A percentile compares a stretch with the other conserved stretches of the same genome.
phyloP scores from a whole-genome alignment of 2,888 invertebrate genomes.

The Microctonus aethiopoides region DNA sequence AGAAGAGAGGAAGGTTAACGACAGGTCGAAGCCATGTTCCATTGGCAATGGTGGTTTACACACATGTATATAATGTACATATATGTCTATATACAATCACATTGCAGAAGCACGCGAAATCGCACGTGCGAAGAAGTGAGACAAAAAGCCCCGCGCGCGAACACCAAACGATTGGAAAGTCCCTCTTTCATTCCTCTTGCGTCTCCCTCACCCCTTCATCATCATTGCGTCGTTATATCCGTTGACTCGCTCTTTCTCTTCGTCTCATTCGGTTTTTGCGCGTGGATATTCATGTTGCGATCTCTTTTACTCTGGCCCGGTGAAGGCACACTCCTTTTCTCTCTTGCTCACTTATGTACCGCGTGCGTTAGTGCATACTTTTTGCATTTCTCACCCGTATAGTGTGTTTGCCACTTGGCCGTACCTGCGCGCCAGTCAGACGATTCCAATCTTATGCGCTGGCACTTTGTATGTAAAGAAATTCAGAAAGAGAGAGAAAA shows the following conservation, averaged over 20 bases:
- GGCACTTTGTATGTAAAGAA: neutral
- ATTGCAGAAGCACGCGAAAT: constrained; percentile 11
- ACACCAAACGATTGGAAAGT: constrained; percentile 33
- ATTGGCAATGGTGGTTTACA: constrained; percentile 21
- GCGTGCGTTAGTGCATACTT: constrained; percentile 2
- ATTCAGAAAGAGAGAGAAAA: constrained; percentile 17
- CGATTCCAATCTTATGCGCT: constrained; percentile 19
- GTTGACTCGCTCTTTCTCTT: neutral
- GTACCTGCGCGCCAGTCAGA: constrained; percentile 9
- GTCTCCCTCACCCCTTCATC: neutral
- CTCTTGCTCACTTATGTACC: neutral
- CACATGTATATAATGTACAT: constrained; percentile 16
- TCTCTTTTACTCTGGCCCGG: neutral
- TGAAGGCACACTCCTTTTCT: neutral
- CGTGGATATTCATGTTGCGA: constrained; percentile 5
- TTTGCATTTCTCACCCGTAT: constrained; percentile 10
- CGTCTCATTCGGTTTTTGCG: constrained; percentile 1
- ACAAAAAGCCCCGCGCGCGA: constrained; percentile 1
- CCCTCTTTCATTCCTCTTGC: constrained; percentile 25
- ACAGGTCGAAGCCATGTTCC: constrained; percentile 29
- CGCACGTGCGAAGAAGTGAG: constrained; percentile 18
- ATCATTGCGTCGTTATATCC: constrained; percentile 11
- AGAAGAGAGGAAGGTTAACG: constrained; percentile 30
- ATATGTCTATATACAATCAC: neutral
- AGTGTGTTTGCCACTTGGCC: neutral